Evolutionary conservation across 2,888 invertebrate species (phyloP).

Genomic region (Chloroclystis v-ata): DNA sequence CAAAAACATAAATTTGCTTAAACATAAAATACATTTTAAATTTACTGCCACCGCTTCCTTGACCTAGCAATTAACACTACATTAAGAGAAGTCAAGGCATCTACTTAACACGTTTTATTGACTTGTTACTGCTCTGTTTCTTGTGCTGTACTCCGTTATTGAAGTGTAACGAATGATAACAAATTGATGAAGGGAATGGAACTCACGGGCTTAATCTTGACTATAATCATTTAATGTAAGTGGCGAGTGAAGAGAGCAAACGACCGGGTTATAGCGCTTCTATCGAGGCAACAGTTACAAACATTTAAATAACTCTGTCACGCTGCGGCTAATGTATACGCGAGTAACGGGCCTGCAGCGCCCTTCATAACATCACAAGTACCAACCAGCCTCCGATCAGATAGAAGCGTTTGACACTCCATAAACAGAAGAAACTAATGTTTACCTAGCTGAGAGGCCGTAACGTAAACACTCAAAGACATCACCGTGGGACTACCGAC

Average conservation of each 20-base stretch:
- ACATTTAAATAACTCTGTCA: conserved; percentile 69
- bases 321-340: conserved; percentile 54
- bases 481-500: conserved; percentile 25
- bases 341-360: conserved; percentile 57
- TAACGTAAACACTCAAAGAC: conserved; percentile 37
- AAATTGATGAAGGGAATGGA: conserved; percentile 21
- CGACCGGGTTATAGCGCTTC: conserved; percentile 55
- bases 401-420: conserved; percentile 41
- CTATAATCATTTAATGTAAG: conserved; percentile 27
- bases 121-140: conserved; percentile 24
- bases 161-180: conserved; percentile 29
- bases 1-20: no score
- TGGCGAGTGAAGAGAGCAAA: conserved; percentile 37
- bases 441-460: conserved; percentile 49
- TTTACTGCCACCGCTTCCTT: conserved; percentile 39
- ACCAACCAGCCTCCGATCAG: conserved; percentile 34
- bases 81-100: conserved; percentile 33
- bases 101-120: conserved; percentile 35
- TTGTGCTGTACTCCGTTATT: conserved; percentile 19
- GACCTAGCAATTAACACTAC: conserved; percentile 38
- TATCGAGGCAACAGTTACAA: conserved; percentile 58
- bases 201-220: conserved; percentile 22
- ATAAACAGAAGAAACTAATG: conserved; percentile 39
- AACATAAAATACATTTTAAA: conserved; percentile 31
- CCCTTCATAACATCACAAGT: conserved; percentile 57